Evolutionary conservation across 1,140 invertebrate species (phyloP), one percentile per base, ranked within the genome.

Genomic region (Leptopilina boulardi): DNA sequence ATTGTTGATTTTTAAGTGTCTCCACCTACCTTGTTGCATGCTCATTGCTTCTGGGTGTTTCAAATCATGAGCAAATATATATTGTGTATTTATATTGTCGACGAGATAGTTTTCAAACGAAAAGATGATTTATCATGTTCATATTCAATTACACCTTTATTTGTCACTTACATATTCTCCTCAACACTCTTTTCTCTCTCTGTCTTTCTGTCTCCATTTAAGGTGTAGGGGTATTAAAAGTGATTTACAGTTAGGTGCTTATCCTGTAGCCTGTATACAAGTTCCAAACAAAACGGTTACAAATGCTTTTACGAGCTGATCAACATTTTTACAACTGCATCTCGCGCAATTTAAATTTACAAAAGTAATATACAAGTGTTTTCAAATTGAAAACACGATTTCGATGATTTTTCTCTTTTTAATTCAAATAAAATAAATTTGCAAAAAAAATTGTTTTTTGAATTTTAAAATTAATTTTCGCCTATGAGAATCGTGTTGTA

Each of bases 91-190:
- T 70, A n/a, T n/a, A 30, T 26, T 34, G 59, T 80, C 73, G 74
- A 73, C 78, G 54, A 51, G 72, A 34, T 72, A 47, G n/a, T 70
- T 73, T 59, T 38, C 73, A 21, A n/a, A 38, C 70, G 51, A 51
- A n/a, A 73, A 73, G 42, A 47, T 73, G 42, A 73, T 73, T 73
- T 34, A 51, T 30, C 42, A 73, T 3, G 23, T 51, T 73, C 71
- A 73, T 73, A 66, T 66, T 66, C 26, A 66, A 66, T 66, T 66
- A 66, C 59, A 66, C 59, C 59, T 66, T 66, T 66, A 66, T 66
- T 66, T 66, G 59, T 66, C 59, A 66, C 59, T 66, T 66, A 66
- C 59, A 66, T 66, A 66, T 66, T 66, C 59, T 13, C 59, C 59
- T 66, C 59, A 66, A 66, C 59, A 66, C 59, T 66, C n/a, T n/a